A percentile compares a stretch with the other conserved stretches of the same genome.
These are phyloP conservation scores for Abrostola triplasia DNA, from an alignment of 2,888 invertebrate species.

Conservation along the genomic window DNA sequence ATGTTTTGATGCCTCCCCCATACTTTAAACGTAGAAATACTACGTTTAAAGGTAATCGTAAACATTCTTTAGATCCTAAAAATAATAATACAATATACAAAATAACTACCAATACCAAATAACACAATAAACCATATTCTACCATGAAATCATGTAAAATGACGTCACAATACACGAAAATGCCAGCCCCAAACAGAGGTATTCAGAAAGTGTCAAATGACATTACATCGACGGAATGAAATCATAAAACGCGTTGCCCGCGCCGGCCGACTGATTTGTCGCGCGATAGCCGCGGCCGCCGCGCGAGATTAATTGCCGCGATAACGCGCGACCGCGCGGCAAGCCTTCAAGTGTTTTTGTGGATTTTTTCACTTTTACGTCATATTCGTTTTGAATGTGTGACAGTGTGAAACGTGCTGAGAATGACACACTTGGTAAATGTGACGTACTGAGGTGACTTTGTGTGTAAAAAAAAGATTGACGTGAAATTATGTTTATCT, in stretches of 20 bases:
- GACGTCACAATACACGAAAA: conserved; percentile 29
- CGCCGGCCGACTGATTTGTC: conserved; percentile 67
- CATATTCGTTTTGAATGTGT: conserved; percentile 54
- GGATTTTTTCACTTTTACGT: conserved; percentile 56
- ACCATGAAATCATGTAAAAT: background rate
- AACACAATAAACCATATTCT: too few relatives aligned
- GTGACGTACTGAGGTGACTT: conserved; percentile 27
- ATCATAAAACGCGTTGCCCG: conserved; percentile 69
- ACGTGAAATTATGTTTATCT: conserved; percentile 28
- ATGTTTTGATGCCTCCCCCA: too few relatives aligned
- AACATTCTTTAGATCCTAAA: too few relatives aligned
- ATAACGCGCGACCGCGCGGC: conserved; percentile 66
- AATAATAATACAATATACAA: too few relatives aligned
- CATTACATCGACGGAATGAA: conserved; percentile 71
- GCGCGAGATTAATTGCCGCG: conserved; percentile 76
- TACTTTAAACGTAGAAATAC: too few relatives aligned
- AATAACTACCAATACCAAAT: too few relatives aligned
- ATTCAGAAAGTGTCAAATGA: conserved; percentile 70
- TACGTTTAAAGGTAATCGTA: too few relatives aligned
- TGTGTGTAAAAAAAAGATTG: conserved; percentile 33
- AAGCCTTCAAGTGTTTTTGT: conserved; percentile 56
- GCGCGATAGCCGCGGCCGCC: conserved; percentile 67
- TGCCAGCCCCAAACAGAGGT: conserved; percentile 31
- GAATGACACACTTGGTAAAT: conserved; percentile 25
- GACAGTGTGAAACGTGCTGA: conserved; percentile 38